Evolutionary conservation across 2,888 invertebrate species (phyloP), one percentile per base, ranked within the genome.

Genomic region (Mycalesis mineus): DNA sequence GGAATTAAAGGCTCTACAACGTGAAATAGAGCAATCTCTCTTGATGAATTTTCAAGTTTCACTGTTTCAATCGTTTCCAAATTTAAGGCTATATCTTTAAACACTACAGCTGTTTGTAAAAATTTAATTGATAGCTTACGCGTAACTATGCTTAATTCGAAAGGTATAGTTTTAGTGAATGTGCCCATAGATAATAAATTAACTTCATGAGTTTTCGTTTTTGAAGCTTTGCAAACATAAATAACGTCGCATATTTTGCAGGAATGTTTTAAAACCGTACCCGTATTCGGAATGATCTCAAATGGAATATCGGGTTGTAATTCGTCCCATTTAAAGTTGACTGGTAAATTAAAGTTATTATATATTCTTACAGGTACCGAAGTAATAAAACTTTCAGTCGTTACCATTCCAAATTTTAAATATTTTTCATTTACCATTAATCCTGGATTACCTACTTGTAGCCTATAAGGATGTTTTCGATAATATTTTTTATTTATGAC

Each of bases 31-130:
- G 90, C 89, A 44, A 86, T 77, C 69, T 91, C 90, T 60, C 91
- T 86, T 0, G 92, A 86, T 14, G 88, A 84, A 72, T 92, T 92
- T 66, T 82, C 85, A 36, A 92, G 68, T 67, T 84, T 84, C 0
- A 91, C 82, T 67, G 78, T 90, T 65, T 88, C 85, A 29, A 71
- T 60, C 0, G 75, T 73, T 70, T 82, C 80, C 51, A 88, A 73
- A 62, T 90, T 86, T 50, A 89, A 71, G 15, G 86, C 75, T 56
- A 89, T 77, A 54, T 88, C 87, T 75, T 84, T 88, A 54, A 89
- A 86, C 33, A 68, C 29, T 29, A 88, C 72, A 1, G 72, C 63
- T 45, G 70, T 68, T 66, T 85, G 80, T 61, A 86, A 69, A 71
- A 88, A 89, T 60, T 87, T 88, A 53, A 89, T 80, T 31, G 81